phyloP scores from a whole-genome alignment of 2,113 vertebrate species.

The Theristicus caerulescens region DNA sequence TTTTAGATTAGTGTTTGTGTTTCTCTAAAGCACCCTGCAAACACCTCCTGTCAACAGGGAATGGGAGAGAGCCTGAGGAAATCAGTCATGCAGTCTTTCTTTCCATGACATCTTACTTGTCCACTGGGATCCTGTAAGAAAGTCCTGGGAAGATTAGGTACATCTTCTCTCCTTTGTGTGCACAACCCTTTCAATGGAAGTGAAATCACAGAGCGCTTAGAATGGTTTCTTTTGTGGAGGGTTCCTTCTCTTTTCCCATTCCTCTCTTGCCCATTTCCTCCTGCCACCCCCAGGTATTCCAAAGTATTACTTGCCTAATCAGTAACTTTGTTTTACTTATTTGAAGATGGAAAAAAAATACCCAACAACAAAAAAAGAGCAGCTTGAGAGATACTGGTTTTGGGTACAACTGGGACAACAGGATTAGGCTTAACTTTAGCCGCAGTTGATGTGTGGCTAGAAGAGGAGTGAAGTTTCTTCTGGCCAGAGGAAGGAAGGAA shows the following conservation, averaged over 20 bases:
- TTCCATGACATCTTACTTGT: neutral
- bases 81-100: neutral
- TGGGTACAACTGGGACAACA: neutral
- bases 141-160: neutral
- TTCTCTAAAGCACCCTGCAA: slow-evolving; percentile 16
- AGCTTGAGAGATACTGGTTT: neutral
- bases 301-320: neutral
- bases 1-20: slow-evolving; percentile 11
- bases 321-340: neutral
- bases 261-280: neutral
- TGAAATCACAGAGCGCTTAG: neutral
- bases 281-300: neutral
- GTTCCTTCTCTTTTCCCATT: neutral
- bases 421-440: neutral
- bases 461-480: neutral
- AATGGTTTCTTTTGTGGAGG: neutral
- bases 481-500: neutral
- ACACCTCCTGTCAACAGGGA: neutral
- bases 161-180: neutral
- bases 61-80: neutral
- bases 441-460: neutral
- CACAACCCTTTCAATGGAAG: neutral
- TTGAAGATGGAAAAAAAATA: neutral
- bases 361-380: neutral
- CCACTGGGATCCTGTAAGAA: neutral